Base-by-base conservation (phyloP, 2,888 invertebrate genomes). In the Buathra laborator region DNA sequence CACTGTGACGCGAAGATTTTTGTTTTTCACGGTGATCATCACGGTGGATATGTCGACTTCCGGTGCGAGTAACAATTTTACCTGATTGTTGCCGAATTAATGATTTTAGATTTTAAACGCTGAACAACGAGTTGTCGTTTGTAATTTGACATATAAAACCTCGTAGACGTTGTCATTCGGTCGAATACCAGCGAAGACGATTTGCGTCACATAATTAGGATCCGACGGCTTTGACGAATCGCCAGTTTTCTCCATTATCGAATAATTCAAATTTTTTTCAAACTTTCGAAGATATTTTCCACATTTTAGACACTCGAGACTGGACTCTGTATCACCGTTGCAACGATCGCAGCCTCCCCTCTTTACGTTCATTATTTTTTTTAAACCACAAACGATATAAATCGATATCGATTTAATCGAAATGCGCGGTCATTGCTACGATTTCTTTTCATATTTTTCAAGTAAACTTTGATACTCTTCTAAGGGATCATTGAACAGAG, bases 1-100 rank as follows among this genome's bases (percentile, higher is more conserved):
- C n/a, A 88, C 86, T 24, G 83, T 84, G 12, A 90, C 87, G 24
- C 90, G 88, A 24, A 90, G 89, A 74, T 90, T 90, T 44, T 82
- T 88, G 3, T 87, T 88, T 66, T 90, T 90, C n/a, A 90, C 89
- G 9, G 90, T 90, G 81, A 90, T 90, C 71, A 89, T 90, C n/a
- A 89, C 83, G 4, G 90, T 86, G 1, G 90, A 89, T 77, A 90
- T 74, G 7, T 90, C 90, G n/a, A 89, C 86, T 64, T 89, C 88
- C 3, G 89, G 89, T 1, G 89, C 86, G 24, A 90, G 79, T 14
- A 88, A 70, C 67, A 90, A 84, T 76, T 87, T 88, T 12, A 88
- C 89, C 90, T 90, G 19, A 10, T 75, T 37, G 59, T 59, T 59
- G 4, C 3, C 4, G 9, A 59, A 12, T 19, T 19, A 9, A 7